Conservation (phyloP, 2,797 vertebrate species). For the Enteromius viviparus region DNA sequence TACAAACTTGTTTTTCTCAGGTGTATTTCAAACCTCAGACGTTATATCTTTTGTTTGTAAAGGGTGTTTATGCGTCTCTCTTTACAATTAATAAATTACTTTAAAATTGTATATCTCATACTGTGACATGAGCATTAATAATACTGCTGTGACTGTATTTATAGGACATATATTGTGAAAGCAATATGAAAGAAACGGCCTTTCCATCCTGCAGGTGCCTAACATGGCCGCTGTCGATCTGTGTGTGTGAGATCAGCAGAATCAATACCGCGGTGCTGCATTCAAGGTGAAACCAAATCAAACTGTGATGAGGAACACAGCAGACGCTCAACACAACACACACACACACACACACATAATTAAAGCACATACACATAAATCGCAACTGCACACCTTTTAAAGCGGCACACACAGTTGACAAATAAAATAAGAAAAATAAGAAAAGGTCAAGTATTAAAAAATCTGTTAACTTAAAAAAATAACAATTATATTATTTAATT, state of each 20-base stretch:
- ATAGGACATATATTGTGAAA: too few relatives aligned
- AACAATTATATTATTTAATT: too few relatives aligned
- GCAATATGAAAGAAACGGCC: background rate
- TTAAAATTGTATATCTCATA: too few relatives aligned
- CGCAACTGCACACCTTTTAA: background rate
- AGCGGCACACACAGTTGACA: background rate
- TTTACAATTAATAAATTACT: background rate
- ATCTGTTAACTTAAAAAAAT: too few relatives aligned
- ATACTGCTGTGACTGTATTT: too few relatives aligned
- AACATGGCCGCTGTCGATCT: slow-evolving; percentile 8
- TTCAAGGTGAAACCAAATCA: slow-evolving; percentile 49
- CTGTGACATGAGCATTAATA: too few relatives aligned
- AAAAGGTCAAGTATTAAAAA: too few relatives aligned
- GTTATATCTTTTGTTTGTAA: background rate
- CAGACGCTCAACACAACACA: background rate
- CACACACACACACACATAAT: background rate
- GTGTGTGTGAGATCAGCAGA: background rate
- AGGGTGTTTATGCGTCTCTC: background rate
- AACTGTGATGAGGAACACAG: slow-evolving; percentile 36
- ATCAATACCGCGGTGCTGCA: slow-evolving; percentile 32
- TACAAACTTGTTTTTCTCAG: too few relatives aligned
- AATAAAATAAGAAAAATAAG: background rate
- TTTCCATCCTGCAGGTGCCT: background rate
- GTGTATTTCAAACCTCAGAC: background rate
- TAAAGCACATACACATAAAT: background rate